Conservation (phyloP, 1,140 invertebrate species). For the Carcinoscorpius rotundicauda region DNA sequence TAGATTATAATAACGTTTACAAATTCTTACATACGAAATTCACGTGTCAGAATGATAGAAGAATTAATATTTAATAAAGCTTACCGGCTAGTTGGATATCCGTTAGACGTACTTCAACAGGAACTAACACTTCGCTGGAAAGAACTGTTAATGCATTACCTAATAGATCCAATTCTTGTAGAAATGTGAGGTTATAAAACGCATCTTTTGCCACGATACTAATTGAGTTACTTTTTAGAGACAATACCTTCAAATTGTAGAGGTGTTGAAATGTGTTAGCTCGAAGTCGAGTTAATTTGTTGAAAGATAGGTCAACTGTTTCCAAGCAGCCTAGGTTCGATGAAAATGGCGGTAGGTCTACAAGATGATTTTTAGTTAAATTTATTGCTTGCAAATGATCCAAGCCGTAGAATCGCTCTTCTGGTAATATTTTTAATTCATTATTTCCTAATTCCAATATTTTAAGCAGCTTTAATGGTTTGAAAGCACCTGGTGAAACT, state of each 20-base stretch:
- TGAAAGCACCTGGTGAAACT: slow-evolving; percentile 72
- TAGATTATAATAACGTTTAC: no score
- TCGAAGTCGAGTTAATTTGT: slow-evolving; percentile 61
- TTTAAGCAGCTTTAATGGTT: slow-evolving; percentile 55
- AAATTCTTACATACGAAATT: no score
- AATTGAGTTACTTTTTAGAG: slow-evolving; percentile 70
- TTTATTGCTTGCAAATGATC: slow-evolving; percentile 57
- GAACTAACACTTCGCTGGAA: slow-evolving; percentile 43
- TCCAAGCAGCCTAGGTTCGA: slow-evolving; percentile 53
- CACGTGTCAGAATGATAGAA: no score
- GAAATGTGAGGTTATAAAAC: slow-evolving; percentile 62
- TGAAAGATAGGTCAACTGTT: slow-evolving; percentile 65
- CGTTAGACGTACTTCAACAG: slow-evolving; percentile 29
- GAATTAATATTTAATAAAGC: no score
- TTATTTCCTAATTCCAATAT: slow-evolving; percentile 70
- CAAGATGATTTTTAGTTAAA: slow-evolving; percentile 64
- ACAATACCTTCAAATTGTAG: slow-evolving; percentile 55
- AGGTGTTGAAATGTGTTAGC: slow-evolving; percentile 50
- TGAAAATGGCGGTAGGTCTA: slow-evolving; percentile 70
- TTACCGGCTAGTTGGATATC: slow-evolving; percentile 32
- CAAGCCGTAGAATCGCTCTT: slow-evolving; percentile 68
- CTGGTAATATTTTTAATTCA: slow-evolving; percentile 66
- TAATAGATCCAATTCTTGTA: slow-evolving; percentile 63
- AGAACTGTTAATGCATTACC: slow-evolving; percentile 70
- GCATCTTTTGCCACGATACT: slow-evolving; percentile 59